These are phyloP conservation scores for human DNA, from an alignment of 2,113 vertebrate genomes.

Conservation along the genomic window DNA sequence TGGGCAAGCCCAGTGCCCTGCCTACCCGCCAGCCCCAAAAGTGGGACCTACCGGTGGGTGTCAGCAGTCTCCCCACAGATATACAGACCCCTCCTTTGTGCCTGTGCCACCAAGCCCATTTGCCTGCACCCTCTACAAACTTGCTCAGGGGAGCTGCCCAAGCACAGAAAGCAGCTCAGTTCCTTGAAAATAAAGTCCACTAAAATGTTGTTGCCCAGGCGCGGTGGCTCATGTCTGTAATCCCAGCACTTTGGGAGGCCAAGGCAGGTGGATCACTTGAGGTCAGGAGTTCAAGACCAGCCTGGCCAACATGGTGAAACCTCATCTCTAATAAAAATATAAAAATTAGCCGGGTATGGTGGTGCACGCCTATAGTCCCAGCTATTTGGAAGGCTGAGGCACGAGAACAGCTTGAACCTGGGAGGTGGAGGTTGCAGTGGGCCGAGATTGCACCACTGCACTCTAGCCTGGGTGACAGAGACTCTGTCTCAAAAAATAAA, in stretches of 20 bases:
- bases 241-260: background rate
- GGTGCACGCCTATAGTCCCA: background rate
- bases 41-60: accelerated
- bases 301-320: background rate
- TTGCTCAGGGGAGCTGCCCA: background rate
- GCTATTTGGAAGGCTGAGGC: background rate
- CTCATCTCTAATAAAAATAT: background rate
- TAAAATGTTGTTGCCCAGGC: too few relatives aligned
- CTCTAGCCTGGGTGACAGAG: background rate
- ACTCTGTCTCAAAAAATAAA: background rate
- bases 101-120: background rate
- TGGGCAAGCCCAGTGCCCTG: background rate
- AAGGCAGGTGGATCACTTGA: background rate
- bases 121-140: background rate
- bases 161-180: background rate
- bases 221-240: background rate
- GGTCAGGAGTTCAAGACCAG: background rate
- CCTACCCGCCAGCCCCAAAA: background rate
- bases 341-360: background rate
- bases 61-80: background rate
- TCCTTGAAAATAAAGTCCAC: background rate
- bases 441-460: background rate
- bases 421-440: background rate
- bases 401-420: background rate
- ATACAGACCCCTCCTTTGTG: too few relatives aligned